These are phyloP conservation scores for Leptopilina syphax DNA, from an alignment of 2,888 invertebrate genomes.

Conservation along the genomic window DNA sequence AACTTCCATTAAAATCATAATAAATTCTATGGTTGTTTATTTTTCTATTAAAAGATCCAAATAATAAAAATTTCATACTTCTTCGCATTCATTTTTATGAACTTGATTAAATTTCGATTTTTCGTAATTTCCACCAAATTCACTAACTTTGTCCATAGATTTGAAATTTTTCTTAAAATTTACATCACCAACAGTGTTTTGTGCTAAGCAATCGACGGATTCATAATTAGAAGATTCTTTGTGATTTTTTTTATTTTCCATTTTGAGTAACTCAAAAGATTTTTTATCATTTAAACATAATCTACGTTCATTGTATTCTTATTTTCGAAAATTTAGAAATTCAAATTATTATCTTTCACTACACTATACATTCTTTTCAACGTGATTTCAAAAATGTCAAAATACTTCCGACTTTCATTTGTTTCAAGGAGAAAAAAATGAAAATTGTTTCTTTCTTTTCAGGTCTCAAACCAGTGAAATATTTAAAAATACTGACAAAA, in stretches of 20 bases:
- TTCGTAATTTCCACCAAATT: not conserved
- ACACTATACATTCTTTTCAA: too few relatives aligned
- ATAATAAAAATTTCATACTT: not conserved
- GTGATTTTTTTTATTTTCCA: slow-evolving; percentile 11
- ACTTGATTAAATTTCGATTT: not conserved
- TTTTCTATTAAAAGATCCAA: too few relatives aligned
- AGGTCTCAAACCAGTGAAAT: too few relatives aligned
- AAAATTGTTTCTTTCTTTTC: too few relatives aligned
- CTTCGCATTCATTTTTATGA: not conserved
- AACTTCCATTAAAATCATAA: too few relatives aligned
- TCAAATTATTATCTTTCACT: too few relatives aligned
- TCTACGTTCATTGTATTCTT: slow-evolving; percentile 1
- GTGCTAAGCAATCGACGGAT: not conserved
- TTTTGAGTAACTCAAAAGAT: not conserved
- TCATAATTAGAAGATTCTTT: not conserved
- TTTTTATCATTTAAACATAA: slow-evolving; percentile 10
- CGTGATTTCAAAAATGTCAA: too few relatives aligned
- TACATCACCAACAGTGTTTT: not conserved
- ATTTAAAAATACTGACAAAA: too few relatives aligned
- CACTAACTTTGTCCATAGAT: not conserved
- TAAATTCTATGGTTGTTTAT: too few relatives aligned
- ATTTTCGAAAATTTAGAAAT: too few relatives aligned
- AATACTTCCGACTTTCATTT: too few relatives aligned
- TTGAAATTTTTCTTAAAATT: not conserved
- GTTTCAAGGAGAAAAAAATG: too few relatives aligned